Percentiles rank a stretch among this genome's conserved stretches.
Evolutionary conservation across 1,140 invertebrate genomes (phyloP).

Genomic region (Condylostylus longicornis): DNA sequence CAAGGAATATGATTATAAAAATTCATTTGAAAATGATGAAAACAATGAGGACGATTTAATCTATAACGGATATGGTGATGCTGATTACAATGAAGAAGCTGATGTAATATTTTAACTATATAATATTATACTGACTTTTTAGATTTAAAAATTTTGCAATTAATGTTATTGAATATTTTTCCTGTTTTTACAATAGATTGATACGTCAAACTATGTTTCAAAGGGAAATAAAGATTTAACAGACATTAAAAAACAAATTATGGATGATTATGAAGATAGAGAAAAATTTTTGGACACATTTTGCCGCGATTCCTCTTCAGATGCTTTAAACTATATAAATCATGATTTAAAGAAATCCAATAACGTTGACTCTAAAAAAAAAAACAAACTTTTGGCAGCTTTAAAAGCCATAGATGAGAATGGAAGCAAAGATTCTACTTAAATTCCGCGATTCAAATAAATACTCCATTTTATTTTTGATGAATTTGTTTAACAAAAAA

Average conservation of each 20-base stretch:
- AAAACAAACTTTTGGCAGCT: slow-evolving; percentile 43
- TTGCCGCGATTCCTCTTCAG: slow-evolving; percentile 19
- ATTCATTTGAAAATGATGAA: neutral
- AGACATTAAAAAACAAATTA: slow-evolving; percentile 23
- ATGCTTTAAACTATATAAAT: slow-evolving; percentile 17
- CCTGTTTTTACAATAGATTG: too few relatives aligned
- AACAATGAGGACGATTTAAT: neutral
- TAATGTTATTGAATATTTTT: too few relatives aligned
- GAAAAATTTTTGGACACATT: slow-evolving; percentile 27
- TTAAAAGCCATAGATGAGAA: slow-evolving; percentile 44
- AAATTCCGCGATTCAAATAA: too few relatives aligned
- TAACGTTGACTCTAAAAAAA: slow-evolving; percentile 29
- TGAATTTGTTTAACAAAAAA: too few relatives aligned
- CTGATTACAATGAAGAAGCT: neutral
- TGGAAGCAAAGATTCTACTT: slow-evolving; percentile 11
- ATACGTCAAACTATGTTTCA: too few relatives aligned
- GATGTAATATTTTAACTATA: neutral
- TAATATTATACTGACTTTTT: too few relatives aligned
- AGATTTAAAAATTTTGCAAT: too few relatives aligned
- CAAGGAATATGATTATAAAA: neutral
- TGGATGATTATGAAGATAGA: slow-evolving; percentile 24
- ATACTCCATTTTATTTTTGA: too few relatives aligned
- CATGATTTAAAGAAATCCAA: slow-evolving; percentile 19
- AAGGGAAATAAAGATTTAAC: slow-evolving; percentile 1
- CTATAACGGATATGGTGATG: too few relatives aligned